These are phyloP conservation scores for Ophion costatus DNA, from an alignment of 2,888 invertebrate genomes.

Conservation along the genomic window DNA sequence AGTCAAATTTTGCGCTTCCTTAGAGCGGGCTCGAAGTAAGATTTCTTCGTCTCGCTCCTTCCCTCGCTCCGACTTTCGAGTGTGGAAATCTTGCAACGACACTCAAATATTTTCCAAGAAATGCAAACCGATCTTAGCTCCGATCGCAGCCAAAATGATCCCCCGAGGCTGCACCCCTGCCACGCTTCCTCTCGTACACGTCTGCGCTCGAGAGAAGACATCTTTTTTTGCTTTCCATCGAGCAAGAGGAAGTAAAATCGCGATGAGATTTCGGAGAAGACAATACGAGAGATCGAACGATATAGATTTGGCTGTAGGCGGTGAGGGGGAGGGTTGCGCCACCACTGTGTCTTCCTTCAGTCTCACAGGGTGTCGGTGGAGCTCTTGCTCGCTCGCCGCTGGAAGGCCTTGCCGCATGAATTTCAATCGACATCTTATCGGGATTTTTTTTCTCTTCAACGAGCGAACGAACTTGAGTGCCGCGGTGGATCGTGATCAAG, in stretches of 20 bases:
- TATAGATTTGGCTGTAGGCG: constrained; percentile 52
- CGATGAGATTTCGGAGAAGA: constrained; percentile 61
- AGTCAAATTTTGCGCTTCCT: too few relatives aligned
- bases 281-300: constrained; percentile 58
- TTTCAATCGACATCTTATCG: constrained; percentile 84
- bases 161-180: constrained; percentile 11
- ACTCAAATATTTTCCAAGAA: constrained; percentile 41
- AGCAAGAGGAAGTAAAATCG: constrained; percentile 38
- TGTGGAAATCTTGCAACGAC: background rate
- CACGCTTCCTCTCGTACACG: background rate
- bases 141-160: constrained; percentile 8
- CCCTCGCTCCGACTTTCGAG: background rate
- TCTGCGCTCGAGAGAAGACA: constrained; percentile 10
- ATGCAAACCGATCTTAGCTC: constrained; percentile 44
- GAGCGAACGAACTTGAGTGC: constrained; percentile 74
- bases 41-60: background rate
- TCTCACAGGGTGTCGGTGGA: constrained; percentile 33
- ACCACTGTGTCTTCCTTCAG: constrained; percentile 20
- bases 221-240: background rate
- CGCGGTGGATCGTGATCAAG: constrained; percentile 83
- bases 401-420: constrained; percentile 78
- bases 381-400: constrained; percentile 56
- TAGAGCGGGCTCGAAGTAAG: too few relatives aligned
- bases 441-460: constrained; percentile 63
- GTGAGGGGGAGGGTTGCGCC: constrained; percentile 19